phyloP scores from a whole-genome alignment of 2,888 invertebrate genomes.

The Lysandra coridon region DNA sequence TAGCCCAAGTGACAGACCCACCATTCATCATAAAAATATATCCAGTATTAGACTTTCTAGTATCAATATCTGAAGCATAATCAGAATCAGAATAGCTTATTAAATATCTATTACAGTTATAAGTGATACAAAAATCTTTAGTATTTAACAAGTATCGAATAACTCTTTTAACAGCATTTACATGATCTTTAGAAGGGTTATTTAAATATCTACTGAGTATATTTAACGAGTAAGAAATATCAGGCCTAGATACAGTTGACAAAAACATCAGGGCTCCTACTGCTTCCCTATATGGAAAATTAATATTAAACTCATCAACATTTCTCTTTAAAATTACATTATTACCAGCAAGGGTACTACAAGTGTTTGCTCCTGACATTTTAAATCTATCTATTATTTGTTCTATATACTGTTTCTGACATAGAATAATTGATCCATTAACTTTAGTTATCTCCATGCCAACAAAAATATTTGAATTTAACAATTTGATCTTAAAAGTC shows the following conservation, averaged over 20 bases:
- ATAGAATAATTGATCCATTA: conserved; percentile 16
- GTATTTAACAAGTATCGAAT: conserved; percentile 29
- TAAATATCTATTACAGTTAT: conserved; percentile 25
- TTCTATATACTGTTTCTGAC: conserved; percentile 27
- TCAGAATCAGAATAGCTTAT: conserved; percentile 32
- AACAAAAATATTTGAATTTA: conserved; percentile 27
- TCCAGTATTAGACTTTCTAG: too few relatives aligned
- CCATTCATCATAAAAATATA: conserved; percentile 20
- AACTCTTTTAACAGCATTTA: conserved; percentile 31
- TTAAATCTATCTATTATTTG: conserved; percentile 29
- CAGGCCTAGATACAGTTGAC: conserved; percentile 30
- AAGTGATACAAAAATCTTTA: conserved; percentile 23
- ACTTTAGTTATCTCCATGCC: conserved; percentile 19
- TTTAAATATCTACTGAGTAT: conserved; percentile 17
- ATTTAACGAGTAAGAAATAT: conserved; percentile 31
- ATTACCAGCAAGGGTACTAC: conserved; percentile 25
- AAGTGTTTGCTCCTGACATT: conserved; percentile 1
- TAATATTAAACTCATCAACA: background rate
- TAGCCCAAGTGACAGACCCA: conserved; percentile 29
- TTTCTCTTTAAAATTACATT: conserved; percentile 32
- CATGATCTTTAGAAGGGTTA: conserved; percentile 27
- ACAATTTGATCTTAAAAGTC: conserved; percentile 23
- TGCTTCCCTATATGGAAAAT: conserved; percentile 33
- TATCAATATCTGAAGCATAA: conserved; percentile 31
- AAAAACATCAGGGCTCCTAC: conserved; percentile 31